phyloP scores from a whole-genome alignment of 30 jellyfish, hydroid and myxozoan genomes.

The Hydractinia symbiolongicarpus region DNA sequence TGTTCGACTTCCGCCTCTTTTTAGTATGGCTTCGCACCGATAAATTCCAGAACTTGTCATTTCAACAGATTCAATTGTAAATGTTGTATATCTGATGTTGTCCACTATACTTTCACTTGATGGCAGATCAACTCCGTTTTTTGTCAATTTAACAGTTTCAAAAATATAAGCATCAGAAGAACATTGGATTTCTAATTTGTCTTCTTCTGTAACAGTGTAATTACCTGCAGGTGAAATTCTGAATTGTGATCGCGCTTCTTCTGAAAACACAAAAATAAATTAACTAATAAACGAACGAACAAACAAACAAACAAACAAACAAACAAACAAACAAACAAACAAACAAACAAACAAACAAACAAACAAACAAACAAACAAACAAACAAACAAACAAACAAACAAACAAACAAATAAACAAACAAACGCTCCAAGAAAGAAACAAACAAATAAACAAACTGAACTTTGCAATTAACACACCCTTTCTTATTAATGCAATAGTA shows the following conservation, averaged over 20 bases:
- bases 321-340: no score
- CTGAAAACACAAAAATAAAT: background rate
- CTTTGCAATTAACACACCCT: background rate
- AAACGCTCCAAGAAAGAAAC: no score
- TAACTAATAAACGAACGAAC: no score
- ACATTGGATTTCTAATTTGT: background rate
- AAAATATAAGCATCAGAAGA: background rate
- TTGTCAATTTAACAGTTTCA: background rate
- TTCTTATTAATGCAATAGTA: background rate
- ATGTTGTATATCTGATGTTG: background rate
- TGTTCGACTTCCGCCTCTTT: conserved; percentile 37
- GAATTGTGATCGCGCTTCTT: conserved; percentile 11
- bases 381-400: no score
- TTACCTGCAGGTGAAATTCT: background rate
- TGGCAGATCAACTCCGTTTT: background rate
- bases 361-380: background rate
- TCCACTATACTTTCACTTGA: background rate
- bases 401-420: no score
- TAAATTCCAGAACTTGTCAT: conserved; percentile 51
- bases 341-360: background rate
- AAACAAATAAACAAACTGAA: no score
- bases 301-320: no score
- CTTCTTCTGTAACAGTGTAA: background rate
- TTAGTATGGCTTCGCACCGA: conserved; percentile 37
- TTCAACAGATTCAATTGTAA: conserved; percentile 27